Evolutionary conservation across 2,797 vertebrate species (phyloP).

Genomic region (Harpagifer antarcticus): DNA sequence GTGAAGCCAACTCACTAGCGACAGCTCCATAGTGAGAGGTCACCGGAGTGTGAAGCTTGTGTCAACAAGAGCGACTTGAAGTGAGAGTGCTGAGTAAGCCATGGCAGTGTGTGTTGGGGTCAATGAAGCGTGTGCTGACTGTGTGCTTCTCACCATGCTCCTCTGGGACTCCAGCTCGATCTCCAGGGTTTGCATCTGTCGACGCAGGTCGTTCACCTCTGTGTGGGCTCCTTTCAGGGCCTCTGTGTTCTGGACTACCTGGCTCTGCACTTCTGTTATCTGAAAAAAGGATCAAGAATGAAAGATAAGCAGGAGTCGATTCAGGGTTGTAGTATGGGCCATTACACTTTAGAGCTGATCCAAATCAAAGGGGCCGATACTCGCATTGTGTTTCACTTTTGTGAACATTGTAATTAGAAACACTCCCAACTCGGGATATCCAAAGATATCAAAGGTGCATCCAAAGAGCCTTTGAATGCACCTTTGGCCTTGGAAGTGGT

Average conservation of each 20-base stretch:
- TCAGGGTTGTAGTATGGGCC: too few species aligned
- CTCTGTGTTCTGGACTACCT: constrained; percentile 87
- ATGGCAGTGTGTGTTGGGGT: constrained; percentile 39
- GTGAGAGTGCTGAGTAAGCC: constrained; percentile 70
- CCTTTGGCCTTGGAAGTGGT: too few species aligned
- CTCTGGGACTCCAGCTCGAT: constrained; percentile 91
- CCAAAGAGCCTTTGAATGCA: too few species aligned
- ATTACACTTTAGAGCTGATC: too few species aligned
- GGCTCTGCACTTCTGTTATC: constrained; percentile 90
- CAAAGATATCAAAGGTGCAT: too few species aligned
- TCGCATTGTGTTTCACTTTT: too few species aligned
- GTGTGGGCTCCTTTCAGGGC: constrained; percentile 84
- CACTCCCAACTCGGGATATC: too few species aligned
- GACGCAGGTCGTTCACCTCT: constrained; percentile 87
- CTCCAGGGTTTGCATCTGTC: constrained; percentile 89
- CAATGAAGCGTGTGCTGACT: constrained; percentile 66
- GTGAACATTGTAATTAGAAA: too few species aligned
- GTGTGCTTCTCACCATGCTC: constrained; percentile 86
- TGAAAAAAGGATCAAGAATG: constrained; percentile 53
- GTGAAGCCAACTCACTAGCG: background rate
- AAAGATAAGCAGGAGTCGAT: background rate
- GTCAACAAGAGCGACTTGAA: constrained; percentile 71
- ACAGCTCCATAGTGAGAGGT: constrained; percentile 55
- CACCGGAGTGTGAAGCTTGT: constrained; percentile 62
- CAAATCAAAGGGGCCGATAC: too few species aligned